Evolutionary conservation across 2,113 vertebrate genomes (phyloP).

Genomic region (Halcyon senegalensis): DNA sequence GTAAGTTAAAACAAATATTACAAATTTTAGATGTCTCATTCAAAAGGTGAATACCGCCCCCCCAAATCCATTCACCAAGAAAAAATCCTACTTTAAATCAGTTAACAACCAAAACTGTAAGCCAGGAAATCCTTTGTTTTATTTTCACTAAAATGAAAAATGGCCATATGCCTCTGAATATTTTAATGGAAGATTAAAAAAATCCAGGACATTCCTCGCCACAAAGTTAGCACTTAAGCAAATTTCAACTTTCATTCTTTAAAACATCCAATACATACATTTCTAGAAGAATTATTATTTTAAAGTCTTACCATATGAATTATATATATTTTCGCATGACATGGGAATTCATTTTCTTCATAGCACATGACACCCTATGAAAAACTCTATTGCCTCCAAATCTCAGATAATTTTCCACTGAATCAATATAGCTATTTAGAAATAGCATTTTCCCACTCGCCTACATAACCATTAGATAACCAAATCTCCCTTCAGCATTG

Average conservation of each 20-base stretch:
- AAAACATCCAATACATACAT: not conserved
- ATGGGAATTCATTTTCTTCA: not conserved
- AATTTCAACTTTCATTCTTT: not conserved
- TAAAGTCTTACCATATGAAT: not conserved
- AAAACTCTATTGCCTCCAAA: not conserved
- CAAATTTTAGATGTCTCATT: not conserved
- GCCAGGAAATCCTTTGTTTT: not conserved
- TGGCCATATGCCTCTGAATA: not conserved
- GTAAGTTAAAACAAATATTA: not conserved
- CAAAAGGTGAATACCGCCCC: not conserved
- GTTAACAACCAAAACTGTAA: not conserved
- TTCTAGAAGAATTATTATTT: not conserved
- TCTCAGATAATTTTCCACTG: not conserved
- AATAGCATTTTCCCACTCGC: not conserved
- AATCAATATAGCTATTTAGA: not conserved
- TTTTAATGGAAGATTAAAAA: not conserved
- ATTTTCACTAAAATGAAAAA: not conserved
- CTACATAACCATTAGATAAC: not conserved
- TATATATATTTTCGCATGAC: not conserved
- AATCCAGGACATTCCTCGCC: not conserved
- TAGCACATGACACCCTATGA: not conserved
- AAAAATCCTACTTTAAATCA: not conserved
- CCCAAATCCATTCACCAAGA: not conserved
- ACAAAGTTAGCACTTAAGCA: not conserved
- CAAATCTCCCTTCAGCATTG: not conserved